phyloP scores from a whole-genome alignment of 2,113 vertebrate genomes.

The Sylvilagus bachmani region DNA sequence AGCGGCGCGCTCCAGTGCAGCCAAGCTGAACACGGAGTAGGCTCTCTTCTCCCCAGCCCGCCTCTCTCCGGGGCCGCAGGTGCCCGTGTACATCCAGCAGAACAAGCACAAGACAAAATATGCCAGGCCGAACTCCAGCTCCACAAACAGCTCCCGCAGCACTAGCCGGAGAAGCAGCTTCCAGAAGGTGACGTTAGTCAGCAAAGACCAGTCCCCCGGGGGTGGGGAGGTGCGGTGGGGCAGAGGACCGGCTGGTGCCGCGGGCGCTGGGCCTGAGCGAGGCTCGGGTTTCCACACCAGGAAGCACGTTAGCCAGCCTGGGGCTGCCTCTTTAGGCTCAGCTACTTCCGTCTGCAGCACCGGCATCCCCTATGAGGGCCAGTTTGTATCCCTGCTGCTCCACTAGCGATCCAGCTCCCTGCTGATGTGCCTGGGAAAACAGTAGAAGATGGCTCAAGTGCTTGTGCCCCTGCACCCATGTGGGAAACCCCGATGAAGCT shows the following conservation, averaged over 20 bases:
- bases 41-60: conserved; percentile 94
- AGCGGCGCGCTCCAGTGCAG: conserved; percentile 79
- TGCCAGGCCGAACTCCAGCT: conserved; percentile 94
- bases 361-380: too few relatives aligned
- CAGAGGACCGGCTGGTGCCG: background rate
- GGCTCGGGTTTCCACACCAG: too few relatives aligned
- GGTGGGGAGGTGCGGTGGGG: background rate
- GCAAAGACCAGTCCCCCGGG: conserved; percentile 46
- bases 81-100: conserved; percentile 95
- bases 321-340: too few relatives aligned
- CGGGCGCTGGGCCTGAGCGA: background rate
- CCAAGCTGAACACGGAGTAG: conserved; percentile 97
- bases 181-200: conserved; percentile 88
- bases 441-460: too few relatives aligned
- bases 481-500: too few relatives aligned
- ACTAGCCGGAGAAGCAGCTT: conserved; percentile 96
- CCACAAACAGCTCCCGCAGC: conserved; percentile 93
- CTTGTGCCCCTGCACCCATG: too few relatives aligned
- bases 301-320: too few relatives aligned
- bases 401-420: too few relatives aligned
- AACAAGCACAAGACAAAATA: conserved; percentile 95
- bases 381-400: too few relatives aligned
- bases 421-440: too few relatives aligned
- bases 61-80: conserved; percentile 88
- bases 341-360: too few relatives aligned